Base-by-base conservation (phyloP, 2,797 vertebrate species). In the Pangasius krempfi region DNA sequence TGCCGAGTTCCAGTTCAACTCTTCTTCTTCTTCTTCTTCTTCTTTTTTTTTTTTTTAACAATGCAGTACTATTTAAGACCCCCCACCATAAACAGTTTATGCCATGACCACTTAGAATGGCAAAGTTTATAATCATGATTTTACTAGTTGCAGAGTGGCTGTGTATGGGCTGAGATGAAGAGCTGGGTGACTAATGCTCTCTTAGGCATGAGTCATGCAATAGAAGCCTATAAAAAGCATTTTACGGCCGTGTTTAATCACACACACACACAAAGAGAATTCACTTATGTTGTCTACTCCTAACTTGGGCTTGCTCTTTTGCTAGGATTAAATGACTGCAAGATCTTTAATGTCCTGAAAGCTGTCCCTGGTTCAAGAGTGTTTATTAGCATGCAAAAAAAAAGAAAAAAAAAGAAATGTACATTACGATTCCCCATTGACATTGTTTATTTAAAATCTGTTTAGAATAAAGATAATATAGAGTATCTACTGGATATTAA, bases 151-250 rank as follows among this genome's bases (percentile, higher is more conserved):
- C 86, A 62, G 13, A n/a, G 66, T 85, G 64, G 52, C 64, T 58
- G 66, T 52, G 40, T 82, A 83, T 20, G 52, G n/a, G 64, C 70
- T 85, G 52, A 78, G 33, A 88, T 84, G 50, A 78, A 89, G 87
- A 85, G 76, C 73, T 66, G 4, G 16, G 88, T 92, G 90, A 90
- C 89, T 92, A 92, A 91, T 90, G 70, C 75, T 78, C 73, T 91
- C 86, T 88, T 78, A 75, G 25, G 68, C 40, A 66, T 90, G 88
- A 92, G 85, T 92, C 91, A 92, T 87, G 68, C 47, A 62, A 89
- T n/a, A 68, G 76, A 85, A 58, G 78, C 88, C 87, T 91, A 91
- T 89, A 89, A 90, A 91, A 92, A 92, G 88, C 78, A 82, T 87
- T 81, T 27, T 72, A 87, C 72, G 52, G 62, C 82, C 44, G 47